phyloP scores from a whole-genome alignment of 2,888 invertebrate species.

The Dromius quadrimaculatus region DNA sequence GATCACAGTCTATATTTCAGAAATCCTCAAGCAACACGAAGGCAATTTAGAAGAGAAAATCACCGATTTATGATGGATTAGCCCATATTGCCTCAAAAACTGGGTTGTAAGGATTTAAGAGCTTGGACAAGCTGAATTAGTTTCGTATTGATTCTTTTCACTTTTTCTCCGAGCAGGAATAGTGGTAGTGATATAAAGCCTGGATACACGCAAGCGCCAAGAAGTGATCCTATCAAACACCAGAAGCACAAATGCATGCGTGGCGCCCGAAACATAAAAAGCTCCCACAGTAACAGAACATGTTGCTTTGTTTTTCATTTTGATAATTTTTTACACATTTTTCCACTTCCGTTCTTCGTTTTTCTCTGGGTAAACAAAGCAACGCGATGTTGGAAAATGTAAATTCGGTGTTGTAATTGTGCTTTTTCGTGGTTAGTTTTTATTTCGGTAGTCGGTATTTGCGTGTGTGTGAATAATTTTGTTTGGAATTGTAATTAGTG shows the following conservation, averaged over 20 bases:
- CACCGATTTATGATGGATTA: no score
- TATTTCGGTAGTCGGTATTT: conserved; percentile 21
- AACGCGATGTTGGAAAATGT: conserved; percentile 45
- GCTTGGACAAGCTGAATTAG: no score
- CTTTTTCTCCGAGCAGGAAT: no score
- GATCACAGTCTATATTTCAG: no score
- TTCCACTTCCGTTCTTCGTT: conserved; percentile 35
- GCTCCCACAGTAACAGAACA: conserved; percentile 24
- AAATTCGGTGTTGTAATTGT: conserved; percentile 49
- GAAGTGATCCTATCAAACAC: neutral
- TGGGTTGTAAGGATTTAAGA: no score
- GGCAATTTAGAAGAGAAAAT: no score
- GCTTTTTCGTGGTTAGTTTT: conserved; percentile 46
- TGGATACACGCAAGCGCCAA: neutral
- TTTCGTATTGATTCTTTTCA: no score
- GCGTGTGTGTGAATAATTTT: conserved; percentile 48
- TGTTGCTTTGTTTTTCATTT: conserved; percentile 38
- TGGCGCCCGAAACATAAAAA: conserved; percentile 1
- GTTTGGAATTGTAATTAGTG: conserved; percentile 49
- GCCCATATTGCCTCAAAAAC: no score
- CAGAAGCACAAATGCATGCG: conserved; percentile 20
- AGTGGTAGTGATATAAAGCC: conserved; percentile 2
- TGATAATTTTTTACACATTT: conserved; percentile 39
- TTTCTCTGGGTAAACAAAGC: conserved; percentile 38
- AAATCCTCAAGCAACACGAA: no score